Evolutionary conservation across 2,113 vertebrate genomes (phyloP), one percentile per base, ranked within the genome.

Genomic region (Odobenus rosmarus): DNA sequence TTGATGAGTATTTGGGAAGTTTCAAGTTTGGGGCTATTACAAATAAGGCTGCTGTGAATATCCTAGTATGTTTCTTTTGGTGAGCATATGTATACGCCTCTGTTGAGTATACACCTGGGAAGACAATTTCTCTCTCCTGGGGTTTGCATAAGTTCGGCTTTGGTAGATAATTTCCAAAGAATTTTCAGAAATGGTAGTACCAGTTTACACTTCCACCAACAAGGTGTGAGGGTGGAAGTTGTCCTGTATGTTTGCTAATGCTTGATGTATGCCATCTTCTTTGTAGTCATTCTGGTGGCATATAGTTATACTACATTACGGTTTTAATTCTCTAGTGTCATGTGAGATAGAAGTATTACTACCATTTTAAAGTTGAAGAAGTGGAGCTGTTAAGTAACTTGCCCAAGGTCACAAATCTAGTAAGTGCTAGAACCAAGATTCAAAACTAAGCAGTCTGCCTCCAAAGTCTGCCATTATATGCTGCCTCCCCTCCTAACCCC

Each of bases 321-420:
- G 24, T 74, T 74, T 91, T 91, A 33, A 36, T 87, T 88, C 92
- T 91, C 51, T 92, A 71, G 11, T 46, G 53, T 96, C 16, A 42
- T 55, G 4, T 62, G 12, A 79, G 26, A 3, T 36, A 79, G 59
- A 55, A 69, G 59, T 79, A 6, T 87, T 36, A 36, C 69, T 5
- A 64, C 8, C 64, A 49, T 80, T 80, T 89, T 88, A 92, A 84
- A 83, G 13, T 62, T 28, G 49, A 77, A 85, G 72, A 90, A 62
- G 28, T 79, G 9, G 31, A 77, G 31, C 71, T 83, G 2, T 85
- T 64, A 93, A 85, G 26, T 77, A 84, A 81, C 36, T 92, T 83
- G 26, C 49, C 53, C 15, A 53, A 71, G 80, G 53, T 93, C 69
- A 89, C 53, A 84, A 77, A 92, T 28, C 39, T 92, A 88, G 51